Evolutionary conservation across 2,797 vertebrate species (phyloP).

Genomic region (Atherinosoma microstoma): DNA sequence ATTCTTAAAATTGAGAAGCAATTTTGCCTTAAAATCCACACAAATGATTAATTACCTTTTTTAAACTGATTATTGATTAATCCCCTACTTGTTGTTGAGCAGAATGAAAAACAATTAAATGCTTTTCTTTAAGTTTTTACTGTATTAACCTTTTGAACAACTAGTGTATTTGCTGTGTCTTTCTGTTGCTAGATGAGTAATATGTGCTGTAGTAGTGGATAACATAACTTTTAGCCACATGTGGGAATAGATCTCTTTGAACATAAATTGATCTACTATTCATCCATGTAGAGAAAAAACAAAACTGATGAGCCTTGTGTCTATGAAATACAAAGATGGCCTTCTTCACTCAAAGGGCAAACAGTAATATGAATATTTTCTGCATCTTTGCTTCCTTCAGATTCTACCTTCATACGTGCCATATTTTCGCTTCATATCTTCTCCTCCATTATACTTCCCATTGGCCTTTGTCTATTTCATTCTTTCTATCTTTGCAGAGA

Average conservation of each 20-base stretch:
- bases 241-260: constrained; percentile 4
- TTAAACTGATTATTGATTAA: background rate
- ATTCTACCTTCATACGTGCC: constrained; percentile 27
- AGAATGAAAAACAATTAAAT: background rate
- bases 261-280: background rate
- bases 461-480: constrained; percentile 24
- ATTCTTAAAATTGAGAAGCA: background rate
- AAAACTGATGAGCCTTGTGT: constrained; percentile 26
- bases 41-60: background rate
- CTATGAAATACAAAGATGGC: constrained; percentile 18
- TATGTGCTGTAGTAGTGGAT: background rate
- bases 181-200: background rate
- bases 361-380: constrained; percentile 28
- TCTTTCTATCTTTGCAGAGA: constrained; percentile 38
- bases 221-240: background rate
- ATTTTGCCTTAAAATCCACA: background rate
- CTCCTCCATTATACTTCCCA: constrained; percentile 29
- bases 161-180: background rate
- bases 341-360: constrained; percentile 13
- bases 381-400: constrained; percentile 29
- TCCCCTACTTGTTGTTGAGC: background rate
- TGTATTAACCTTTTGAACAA: background rate
- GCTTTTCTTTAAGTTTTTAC: background rate
- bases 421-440: constrained; percentile 31
- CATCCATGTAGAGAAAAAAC: background rate